phyloP scores from a whole-genome alignment of 2,113 vertebrate genomes.

The Henicopernis longicauda region DNA sequence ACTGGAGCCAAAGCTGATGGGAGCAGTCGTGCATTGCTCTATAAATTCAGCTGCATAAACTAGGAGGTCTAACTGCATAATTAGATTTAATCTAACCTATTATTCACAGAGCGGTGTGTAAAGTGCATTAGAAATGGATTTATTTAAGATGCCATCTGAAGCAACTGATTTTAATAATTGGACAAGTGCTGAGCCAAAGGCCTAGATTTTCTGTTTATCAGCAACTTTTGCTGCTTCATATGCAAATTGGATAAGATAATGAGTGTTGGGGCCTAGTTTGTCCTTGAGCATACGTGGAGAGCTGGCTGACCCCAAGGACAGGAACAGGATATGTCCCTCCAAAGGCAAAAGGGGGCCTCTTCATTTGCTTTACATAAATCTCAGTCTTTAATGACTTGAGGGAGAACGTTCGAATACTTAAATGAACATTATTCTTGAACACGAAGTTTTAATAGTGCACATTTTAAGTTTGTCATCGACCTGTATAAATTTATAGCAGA shows the following conservation, averaged over 20 bases:
- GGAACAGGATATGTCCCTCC: not conserved
- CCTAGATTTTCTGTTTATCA: conserved; percentile 2
- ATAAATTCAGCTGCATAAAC: not conserved
- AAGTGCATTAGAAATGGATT: not conserved
- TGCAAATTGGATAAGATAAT: not conserved
- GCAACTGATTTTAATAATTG: not conserved
- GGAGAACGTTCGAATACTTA: not conserved
- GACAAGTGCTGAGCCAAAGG: not conserved
- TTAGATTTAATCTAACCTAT: not conserved
- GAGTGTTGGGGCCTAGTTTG: not conserved
- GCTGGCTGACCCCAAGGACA: not conserved
- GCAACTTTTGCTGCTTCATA: not conserved
- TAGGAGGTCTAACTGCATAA: not conserved
- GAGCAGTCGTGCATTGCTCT: not conserved
- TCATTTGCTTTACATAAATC: not conserved
- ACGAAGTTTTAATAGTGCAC: not conserved
- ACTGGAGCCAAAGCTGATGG: not conserved
- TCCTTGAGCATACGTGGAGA: not conserved
- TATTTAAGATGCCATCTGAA: not conserved
- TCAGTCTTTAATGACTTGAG: not conserved
- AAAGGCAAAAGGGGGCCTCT: not conserved
- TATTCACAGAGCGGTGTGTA: not conserved
- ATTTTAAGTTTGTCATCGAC: conserved; percentile 15
- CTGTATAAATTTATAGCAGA: not conserved
- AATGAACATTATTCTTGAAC: not conserved